Evolutionary conservation across 2,797 vertebrate genomes (phyloP), one percentile per base, ranked within the genome.

Genomic region (Limnodromus scolopaceus): DNA sequence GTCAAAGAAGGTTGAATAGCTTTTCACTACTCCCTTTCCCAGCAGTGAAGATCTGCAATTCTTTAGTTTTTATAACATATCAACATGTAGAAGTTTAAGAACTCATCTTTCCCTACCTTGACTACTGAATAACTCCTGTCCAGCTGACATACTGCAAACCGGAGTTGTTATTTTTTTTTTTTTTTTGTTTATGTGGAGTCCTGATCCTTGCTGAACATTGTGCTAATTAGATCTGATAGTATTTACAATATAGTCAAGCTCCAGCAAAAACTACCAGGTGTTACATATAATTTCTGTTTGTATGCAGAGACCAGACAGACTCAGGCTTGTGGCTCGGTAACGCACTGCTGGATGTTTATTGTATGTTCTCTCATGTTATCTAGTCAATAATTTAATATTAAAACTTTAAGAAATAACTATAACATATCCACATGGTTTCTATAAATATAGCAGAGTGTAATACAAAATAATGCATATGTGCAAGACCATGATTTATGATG

Each of bases 381-480:
- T 71, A 66, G 48, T 60, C 13, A 74, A 60, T 69, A 70, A 84
- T 70, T 84, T 70, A 3, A 58, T 86, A 83, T 70, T 58, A 77
- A 39, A 74, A 51, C 57, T 88, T 92, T 55, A 58, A 72, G 69
- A 84, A 80, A 7, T 27, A 60, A 3, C 65, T 64, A 13, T 46
- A 75, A 48, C 4, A 17, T 65, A 68, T 7, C 22, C 5, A 18
- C 13, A 8, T 28, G 32, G 18, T 70, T 91, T 27, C 24, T 87
- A 80, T 69, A 85, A 92, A 80, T 84, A 48, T 80, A 87, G 48
- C 23, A 60, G 27, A 7, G 6, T 57, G 4, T 68, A 66, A 89
- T 85, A 94, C 71, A 95, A 96, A 97, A 97, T 78, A 94, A 84
- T 51, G 57, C 54, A 49, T 84, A 43, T 93, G 49, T 92, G 82